phyloP scores from a whole-genome alignment of 1,140 invertebrate species.

The Diabrotica undecimpunctata region DNA sequence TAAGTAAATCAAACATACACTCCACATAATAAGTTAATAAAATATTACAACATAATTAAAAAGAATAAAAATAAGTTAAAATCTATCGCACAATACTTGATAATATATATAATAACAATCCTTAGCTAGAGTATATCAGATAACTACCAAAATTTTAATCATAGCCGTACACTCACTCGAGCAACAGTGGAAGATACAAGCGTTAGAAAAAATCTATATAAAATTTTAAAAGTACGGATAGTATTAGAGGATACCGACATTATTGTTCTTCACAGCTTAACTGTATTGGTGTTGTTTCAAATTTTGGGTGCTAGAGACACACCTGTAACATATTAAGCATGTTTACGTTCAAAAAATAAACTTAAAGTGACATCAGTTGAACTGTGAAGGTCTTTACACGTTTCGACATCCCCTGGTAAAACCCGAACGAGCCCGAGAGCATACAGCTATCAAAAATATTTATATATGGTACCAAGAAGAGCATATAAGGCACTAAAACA shows the following conservation, averaged over 20 bases:
- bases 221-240: not conserved
- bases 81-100: conserved; percentile 30
- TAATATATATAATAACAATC: conserved; percentile 33
- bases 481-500: conserved; percentile 5
- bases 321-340: no score
- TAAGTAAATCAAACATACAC: conserved; percentile 37
- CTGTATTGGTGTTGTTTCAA: no score
- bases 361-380: no score
- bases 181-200: conserved; percentile 5
- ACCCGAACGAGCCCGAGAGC: no score
- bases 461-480: not conserved
- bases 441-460: not conserved
- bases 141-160: not conserved
- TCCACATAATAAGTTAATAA: conserved; percentile 37
- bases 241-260: no score
- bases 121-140: conserved; percentile 28
- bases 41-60: conserved; percentile 37
- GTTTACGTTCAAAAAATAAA: no score
- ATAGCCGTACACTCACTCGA: conserved; percentile 11
- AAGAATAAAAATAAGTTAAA: conserved; percentile 34
- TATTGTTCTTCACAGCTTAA: no score
- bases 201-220: conserved; percentile 6
- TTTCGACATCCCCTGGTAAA: no score
- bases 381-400: no score
- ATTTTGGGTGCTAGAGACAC: no score